Base-by-base conservation (phyloP, 2,797 vertebrate genomes). In the Parambassis ranga region DNA sequence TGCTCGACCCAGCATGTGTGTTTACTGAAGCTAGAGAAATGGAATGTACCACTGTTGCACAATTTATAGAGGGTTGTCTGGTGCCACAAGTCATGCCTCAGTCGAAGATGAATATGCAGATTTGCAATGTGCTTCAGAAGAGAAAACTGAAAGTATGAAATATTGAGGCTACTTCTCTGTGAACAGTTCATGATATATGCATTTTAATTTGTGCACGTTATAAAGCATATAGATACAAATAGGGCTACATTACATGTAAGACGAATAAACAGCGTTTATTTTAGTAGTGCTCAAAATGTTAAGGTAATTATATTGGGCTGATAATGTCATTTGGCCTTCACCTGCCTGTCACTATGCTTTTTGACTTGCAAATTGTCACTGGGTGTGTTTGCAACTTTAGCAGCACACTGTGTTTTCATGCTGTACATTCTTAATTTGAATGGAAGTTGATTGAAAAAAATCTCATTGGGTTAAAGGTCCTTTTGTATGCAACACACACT, bases 1-100 rank as follows among this genome's bases (percentile, higher is more conserved):
- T 49, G 23, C 38, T 60, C 31, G 48, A 77, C 83, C 70, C 55
- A 13, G 33, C 36, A 44, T 48, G 46, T 69, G 63, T 81, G 68
- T 70, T 65, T 75, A 52, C 23, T n/a, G 49, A 75, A 69, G 52
- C 59, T 38, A 10, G 46, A 15, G 35, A 16, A 18, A 33, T 28
- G 50, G 64, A 66, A 15, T 32, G 7, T 42, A 68, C 73, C 57
- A 39, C 50, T 15, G 23, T 46, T 6, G 24, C 24, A 41, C 11
- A 13, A n/a, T 49, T 71, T 37, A 39, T 32, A 13, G 55, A 58
- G 50, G 19, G 7, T n/a, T 3, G 53, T 39, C n/a, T 20, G 28
- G 51, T 69, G 70, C 61, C 52, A 16, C 13, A 7, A 55, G 62
- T 30, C 42, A 13, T 19, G 7, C 11, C 14, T 6, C n/a, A 62